Conservation (phyloP, 2,888 invertebrate genomes). For the Thera obeliscata region DNA sequence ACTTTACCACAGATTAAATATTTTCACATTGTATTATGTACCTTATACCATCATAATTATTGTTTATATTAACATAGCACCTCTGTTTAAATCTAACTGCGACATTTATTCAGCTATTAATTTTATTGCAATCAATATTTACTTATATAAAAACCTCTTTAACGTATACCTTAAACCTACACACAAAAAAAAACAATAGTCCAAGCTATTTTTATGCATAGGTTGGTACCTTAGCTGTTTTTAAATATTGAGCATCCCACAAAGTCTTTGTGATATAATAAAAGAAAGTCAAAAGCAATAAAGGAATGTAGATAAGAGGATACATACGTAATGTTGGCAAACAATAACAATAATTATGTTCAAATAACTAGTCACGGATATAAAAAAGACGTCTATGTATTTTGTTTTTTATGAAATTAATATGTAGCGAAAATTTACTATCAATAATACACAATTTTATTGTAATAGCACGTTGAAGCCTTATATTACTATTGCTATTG, state of each 20-base stretch:
- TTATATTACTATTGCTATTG: conserved; percentile 13
- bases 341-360: not conserved
- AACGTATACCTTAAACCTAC: not conserved
- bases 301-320: not conserved
- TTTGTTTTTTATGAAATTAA: not conserved
- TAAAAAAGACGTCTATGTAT: too few species aligned
- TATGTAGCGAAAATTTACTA: not conserved
- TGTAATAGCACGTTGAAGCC: not conserved
- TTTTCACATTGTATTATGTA: not conserved
- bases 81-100: not conserved
- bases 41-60: too few species aligned
- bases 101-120: not conserved
- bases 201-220: not conserved
- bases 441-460: not conserved
- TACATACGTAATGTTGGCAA: not conserved
- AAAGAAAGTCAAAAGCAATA: not conserved
- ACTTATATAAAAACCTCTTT: not conserved
- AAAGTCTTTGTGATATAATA: not conserved
- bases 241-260: not conserved
- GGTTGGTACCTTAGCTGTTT: not conserved
- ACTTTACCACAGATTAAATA: not conserved
- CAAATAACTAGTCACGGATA: too few species aligned
- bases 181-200: not conserved
- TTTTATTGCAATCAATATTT: not conserved
- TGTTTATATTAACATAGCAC: not conserved